These are phyloP conservation scores for Lepus townsendii DNA, from an alignment of 2,797 vertebrate genomes.

Conservation along the genomic window DNA sequence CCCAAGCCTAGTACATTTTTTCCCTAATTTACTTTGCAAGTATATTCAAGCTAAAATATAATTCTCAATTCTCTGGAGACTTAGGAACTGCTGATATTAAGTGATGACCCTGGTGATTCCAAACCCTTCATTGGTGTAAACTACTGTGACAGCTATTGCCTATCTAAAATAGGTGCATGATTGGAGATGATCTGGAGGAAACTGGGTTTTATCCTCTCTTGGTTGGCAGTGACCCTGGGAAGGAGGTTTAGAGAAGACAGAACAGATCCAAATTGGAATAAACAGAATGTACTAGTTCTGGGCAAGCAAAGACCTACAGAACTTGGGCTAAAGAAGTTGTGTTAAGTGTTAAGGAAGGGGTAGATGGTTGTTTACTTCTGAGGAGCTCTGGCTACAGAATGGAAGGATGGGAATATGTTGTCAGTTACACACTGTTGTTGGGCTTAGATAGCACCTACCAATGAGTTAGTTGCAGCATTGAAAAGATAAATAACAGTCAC, in stretches of 20 bases:
- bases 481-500: slow-evolving; percentile 7
- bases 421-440: neutral
- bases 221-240: neutral
- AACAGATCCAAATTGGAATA: neutral
- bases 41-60: neutral
- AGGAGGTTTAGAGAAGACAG: neutral
- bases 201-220: neutral
- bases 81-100: neutral
- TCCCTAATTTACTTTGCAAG: neutral
- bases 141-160: neutral
- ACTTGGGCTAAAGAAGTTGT: neutral
- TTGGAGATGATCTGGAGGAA: neutral
- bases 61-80: neutral
- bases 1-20: neutral
- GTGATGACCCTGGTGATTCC: neutral
- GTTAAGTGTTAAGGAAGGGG: neutral
- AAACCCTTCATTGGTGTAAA: neutral
- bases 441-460: neutral
- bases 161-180: neutral
- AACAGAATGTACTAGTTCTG: neutral
- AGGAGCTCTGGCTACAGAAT: neutral
- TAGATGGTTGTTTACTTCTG: neutral
- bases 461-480: neutral
- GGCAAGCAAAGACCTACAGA: neutral
- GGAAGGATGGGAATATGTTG: neutral